Conservation (phyloP, 2,888 invertebrate species). For the Epistrophella euchroma region DNA sequence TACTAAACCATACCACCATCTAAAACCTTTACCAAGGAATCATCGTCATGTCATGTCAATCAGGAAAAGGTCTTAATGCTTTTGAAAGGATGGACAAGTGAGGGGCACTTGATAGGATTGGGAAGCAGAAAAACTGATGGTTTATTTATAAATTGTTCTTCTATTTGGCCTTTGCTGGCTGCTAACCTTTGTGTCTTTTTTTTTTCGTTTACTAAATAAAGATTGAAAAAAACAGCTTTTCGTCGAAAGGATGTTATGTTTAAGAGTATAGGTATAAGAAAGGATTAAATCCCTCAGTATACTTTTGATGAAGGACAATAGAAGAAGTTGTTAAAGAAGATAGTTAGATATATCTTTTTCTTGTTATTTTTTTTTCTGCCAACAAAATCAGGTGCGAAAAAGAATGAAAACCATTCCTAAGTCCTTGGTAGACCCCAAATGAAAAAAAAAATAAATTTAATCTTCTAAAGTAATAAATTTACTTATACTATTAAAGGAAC, state of each 20-base stretch:
- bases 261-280: not conserved
- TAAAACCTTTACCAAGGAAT: slow-evolving; percentile 14
- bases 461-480: slow-evolving; percentile 54
- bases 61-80: slow-evolving; percentile 37
- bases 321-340: slow-evolving; percentile 28
- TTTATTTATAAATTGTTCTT: slow-evolving; percentile 53
- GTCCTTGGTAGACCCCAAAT: not conserved
- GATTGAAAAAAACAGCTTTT: slow-evolving; percentile 22
- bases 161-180: slow-evolving; percentile 16
- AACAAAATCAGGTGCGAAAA: slow-evolving; percentile 57
- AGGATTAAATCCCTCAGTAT: slow-evolving; percentile 6
- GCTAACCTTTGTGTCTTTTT: slow-evolving; percentile 11
- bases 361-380: not conserved
- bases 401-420: slow-evolving; percentile 49
- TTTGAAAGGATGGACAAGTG: slow-evolving; percentile 8
- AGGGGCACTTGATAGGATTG: slow-evolving; percentile 50
- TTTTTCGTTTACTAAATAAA: slow-evolving; percentile 9
- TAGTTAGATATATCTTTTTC: slow-evolving; percentile 5
- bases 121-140: slow-evolving; percentile 50
- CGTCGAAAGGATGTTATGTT: slow-evolving; percentile 43
- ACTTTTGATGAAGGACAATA: slow-evolving; percentile 25
- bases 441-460: slow-evolving; percentile 4
- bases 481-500: slow-evolving; percentile 35
- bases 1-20: not conserved
- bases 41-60: slow-evolving; percentile 61